phyloP scores from a whole-genome alignment of 2,797 vertebrate species.

The Ptychobarbus kaznakovi region DNA sequence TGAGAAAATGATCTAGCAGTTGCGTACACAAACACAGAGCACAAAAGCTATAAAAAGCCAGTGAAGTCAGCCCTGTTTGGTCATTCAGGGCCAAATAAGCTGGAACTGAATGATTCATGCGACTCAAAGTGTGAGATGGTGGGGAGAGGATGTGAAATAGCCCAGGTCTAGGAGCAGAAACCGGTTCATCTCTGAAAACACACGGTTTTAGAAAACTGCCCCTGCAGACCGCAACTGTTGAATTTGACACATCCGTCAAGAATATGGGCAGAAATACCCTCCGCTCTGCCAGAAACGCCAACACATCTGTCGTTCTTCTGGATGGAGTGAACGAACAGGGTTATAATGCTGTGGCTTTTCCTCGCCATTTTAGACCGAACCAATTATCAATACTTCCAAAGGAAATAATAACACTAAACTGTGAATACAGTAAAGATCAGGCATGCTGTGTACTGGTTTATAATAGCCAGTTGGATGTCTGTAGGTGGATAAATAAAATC shows the following conservation, averaged over 20 bases:
- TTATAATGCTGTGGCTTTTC: neutral
- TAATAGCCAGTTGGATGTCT: slow-evolving; percentile 36
- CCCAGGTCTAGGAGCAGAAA: neutral
- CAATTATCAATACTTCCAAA: slow-evolving; percentile 1
- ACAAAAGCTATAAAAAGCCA: slow-evolving; percentile 4
- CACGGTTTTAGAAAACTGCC: slow-evolving; percentile 23
- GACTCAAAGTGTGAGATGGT: neutral
- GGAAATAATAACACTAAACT: neutral
- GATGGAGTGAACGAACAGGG: neutral
- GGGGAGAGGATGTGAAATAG: slow-evolving; percentile 4
- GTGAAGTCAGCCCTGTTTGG: neutral
- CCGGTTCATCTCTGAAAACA: slow-evolving; percentile 3
- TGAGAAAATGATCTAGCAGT: neutral
- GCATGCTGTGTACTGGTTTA: slow-evolving; percentile 17
- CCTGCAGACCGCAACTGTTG: slow-evolving; percentile 20
- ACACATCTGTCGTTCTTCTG: slow-evolving; percentile 24
- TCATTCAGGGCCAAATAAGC: neutral
- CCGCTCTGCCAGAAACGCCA: neutral
- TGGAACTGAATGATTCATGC: slow-evolving; percentile 10
- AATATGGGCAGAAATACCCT: slow-evolving; percentile 24
- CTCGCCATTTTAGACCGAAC: neutral
- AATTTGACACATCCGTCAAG: slow-evolving; percentile 12
- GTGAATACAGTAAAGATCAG: slow-evolving; percentile 20
- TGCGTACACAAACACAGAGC: neutral
- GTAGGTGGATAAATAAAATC: slow-evolving; percentile 39